Percentiles rank a stretch among this genome's conserved stretches.
phyloP scores from a whole-genome alignment of 2,113 vertebrate genomes.

The Marmota flaviventris region DNA sequence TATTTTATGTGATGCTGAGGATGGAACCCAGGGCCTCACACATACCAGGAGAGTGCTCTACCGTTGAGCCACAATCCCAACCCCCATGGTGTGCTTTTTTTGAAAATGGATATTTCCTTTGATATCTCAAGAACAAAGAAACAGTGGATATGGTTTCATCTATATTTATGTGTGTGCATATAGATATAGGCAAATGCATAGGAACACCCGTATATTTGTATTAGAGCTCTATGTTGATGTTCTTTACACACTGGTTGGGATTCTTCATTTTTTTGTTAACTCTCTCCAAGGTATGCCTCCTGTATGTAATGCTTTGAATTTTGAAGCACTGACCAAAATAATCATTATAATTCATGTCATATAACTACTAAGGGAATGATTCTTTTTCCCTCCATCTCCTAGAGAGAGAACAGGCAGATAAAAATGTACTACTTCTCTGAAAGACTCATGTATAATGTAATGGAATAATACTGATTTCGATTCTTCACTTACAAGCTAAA shows the following conservation, averaged over 20 bases:
- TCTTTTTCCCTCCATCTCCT: constrained; percentile 25
- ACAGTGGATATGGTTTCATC: neutral
- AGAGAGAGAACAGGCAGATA: neutral
- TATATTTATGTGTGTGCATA: neutral
- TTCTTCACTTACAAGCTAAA: neutral
- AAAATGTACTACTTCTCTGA: constrained; percentile 31
- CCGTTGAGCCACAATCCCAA: no score
- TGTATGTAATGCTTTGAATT: neutral
- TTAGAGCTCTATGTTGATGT: neutral
- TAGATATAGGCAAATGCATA: neutral
- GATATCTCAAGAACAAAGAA: neutral
- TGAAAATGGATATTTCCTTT: neutral
- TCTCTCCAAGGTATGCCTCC: neutral
- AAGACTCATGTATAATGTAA: constrained; percentile 59
- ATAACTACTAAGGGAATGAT: neutral
- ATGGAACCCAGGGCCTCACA: no score
- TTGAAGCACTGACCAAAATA: constrained; percentile 26
- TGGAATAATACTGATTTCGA: constrained; percentile 54
- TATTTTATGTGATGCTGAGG: no score
- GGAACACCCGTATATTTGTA: neutral
- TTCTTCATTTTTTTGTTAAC: neutral
- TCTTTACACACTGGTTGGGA: neutral
- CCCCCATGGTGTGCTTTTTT: no score
- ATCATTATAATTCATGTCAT: constrained; percentile 48
- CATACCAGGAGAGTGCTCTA: no score